Conservation (phyloP, 2,113 vertebrate species). For the Oreocharis arfaki region DNA sequence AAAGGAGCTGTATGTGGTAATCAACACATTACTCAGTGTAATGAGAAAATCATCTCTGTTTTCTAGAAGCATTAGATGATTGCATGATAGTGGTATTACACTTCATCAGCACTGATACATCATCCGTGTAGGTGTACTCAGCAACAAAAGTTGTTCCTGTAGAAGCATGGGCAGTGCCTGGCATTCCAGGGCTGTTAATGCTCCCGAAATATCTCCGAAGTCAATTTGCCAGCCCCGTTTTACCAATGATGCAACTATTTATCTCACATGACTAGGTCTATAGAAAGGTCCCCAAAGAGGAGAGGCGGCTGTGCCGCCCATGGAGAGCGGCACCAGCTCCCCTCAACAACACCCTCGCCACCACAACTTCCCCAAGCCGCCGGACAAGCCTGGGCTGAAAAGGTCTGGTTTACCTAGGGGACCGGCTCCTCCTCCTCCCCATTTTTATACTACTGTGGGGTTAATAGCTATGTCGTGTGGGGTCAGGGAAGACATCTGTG, state of each 20-base stretch:
- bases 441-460: slow-evolving; percentile 81
- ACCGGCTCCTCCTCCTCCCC: slow-evolving; percentile 72
- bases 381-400: slow-evolving; percentile 70
- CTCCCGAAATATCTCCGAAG: slow-evolving; percentile 52
- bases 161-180: neutral
- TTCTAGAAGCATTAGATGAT: slow-evolving; percentile 3
- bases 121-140: neutral
- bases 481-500: slow-evolving; percentile 90
- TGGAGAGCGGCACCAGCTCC: slow-evolving; percentile 28
- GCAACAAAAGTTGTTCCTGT: neutral
- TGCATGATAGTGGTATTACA: neutral
- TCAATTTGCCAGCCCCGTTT: slow-evolving; percentile 70
- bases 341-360: slow-evolving; percentile 44
- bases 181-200: slow-evolving; percentile 48
- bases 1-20: slow-evolving; percentile 31
- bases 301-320: neutral
- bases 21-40: slow-evolving; percentile 20
- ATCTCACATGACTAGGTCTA: slow-evolving; percentile 77
- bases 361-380: slow-evolving; percentile 52
- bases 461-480: slow-evolving; percentile 89
- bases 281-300: slow-evolving; percentile 71
- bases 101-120: neutral
- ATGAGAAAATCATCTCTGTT: slow-evolving; percentile 48
- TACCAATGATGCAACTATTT: slow-evolving; percentile 76
- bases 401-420: slow-evolving; percentile 77